Conservation (phyloP, 2,888 invertebrate genomes). For the Byasa hedistus region DNA sequence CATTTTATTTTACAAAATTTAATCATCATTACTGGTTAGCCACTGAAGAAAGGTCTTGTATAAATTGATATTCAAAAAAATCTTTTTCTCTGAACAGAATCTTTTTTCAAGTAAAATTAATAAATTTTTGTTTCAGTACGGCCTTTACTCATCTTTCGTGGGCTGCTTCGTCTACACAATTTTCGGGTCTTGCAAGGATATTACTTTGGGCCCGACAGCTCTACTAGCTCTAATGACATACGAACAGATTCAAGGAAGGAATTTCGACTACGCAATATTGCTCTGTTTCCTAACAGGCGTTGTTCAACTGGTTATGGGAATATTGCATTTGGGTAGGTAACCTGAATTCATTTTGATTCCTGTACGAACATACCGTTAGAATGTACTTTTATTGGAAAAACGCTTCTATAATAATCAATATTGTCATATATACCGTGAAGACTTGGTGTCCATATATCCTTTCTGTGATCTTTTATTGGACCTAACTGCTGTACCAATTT, state of each 20-base stretch:
- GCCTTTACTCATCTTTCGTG: constrained; percentile 95
- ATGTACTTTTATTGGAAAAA: background rate
- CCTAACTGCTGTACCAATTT: constrained; percentile 8
- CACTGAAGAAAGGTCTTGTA: background rate
- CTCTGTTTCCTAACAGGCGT: constrained; percentile 91
- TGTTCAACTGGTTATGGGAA: constrained; percentile 89
- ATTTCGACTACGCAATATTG: constrained; percentile 88
- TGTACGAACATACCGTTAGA: constrained; percentile 26
- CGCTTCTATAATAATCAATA: background rate
- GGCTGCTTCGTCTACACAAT: constrained; percentile 95
- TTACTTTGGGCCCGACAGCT: constrained; percentile 95
- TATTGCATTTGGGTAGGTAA: constrained; percentile 87
- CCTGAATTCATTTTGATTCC: constrained; percentile 27
- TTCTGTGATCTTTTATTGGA: background rate
- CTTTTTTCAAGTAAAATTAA: background rate
- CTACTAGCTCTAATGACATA: constrained; percentile 95
- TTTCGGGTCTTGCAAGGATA: constrained; percentile 93
- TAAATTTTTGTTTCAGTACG: constrained; percentile 83
- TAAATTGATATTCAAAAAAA: background rate
- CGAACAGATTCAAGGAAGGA: constrained; percentile 85
- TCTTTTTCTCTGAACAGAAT: background rate
- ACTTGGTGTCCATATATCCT: background rate
- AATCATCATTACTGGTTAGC: too few species aligned
- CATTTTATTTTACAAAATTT: too few species aligned
- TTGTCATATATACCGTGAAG: background rate